These are phyloP conservation scores for Esox niger DNA, from an alignment of 2,113 vertebrate genomes.

Conservation along the genomic window DNA sequence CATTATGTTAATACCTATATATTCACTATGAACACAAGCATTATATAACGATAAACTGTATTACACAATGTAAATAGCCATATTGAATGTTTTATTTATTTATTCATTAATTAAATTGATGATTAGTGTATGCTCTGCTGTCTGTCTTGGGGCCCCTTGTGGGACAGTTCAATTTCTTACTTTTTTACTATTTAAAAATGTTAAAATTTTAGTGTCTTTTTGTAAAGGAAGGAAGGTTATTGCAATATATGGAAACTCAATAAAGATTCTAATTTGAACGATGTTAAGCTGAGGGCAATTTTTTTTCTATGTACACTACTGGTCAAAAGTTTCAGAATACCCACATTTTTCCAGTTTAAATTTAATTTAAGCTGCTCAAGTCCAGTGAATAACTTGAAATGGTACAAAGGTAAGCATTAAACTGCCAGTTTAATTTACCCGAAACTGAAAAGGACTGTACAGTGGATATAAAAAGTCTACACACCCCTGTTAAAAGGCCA, in stretches of 20 bases:
- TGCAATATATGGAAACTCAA: constrained; percentile 23
- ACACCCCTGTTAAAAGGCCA: no score
- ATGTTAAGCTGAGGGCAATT: neutral
- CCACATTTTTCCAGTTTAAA: no score
- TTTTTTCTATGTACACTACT: neutral
- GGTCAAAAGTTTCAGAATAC: no score
- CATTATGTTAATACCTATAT: constrained; percentile 30
- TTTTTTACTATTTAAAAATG: constrained; percentile 36
- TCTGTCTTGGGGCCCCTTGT: constrained; percentile 20
- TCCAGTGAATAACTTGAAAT: no score
- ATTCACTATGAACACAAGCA: constrained; percentile 19
- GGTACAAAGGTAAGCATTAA: no score
- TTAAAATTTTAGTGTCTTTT: constrained; percentile 28
- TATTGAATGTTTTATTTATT: constrained; percentile 41
- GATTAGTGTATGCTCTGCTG: constrained; percentile 20
- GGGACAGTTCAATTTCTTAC: constrained; percentile 34
- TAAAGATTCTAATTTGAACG: constrained; percentile 30
- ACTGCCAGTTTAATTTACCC: no score
- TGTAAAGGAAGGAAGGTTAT: constrained; percentile 25
- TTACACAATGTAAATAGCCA: constrained; percentile 26
- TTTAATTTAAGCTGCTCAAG: no score
- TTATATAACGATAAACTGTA: constrained; percentile 19
- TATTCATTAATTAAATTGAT: constrained; percentile 25
- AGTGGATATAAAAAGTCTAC: no score
- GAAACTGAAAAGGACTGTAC: no score